Conservation (phyloP, 2,888 invertebrate genomes). For the Achlya flavicornis region DNA sequence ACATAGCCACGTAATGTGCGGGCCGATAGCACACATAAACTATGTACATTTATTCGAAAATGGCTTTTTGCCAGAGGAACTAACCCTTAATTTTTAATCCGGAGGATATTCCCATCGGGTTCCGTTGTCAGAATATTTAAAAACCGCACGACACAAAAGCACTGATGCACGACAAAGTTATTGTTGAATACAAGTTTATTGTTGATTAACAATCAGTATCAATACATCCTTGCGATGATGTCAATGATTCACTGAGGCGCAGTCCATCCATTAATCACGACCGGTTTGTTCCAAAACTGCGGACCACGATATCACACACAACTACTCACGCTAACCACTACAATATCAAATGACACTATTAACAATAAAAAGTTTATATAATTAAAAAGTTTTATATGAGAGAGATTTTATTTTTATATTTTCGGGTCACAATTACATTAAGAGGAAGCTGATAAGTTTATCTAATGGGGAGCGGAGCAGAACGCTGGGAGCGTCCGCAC, state of each 20-base stretch:
- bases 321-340: constrained; percentile 18
- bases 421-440: constrained; percentile 17
- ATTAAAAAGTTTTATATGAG: neutral
- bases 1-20: constrained; percentile 17
- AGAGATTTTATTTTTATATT: constrained; percentile 15
- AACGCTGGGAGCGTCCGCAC: constrained; percentile 47
- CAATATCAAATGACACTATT: constrained; percentile 11
- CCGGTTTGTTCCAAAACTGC: constrained; percentile 49
- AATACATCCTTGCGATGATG: constrained; percentile 56
- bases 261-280: constrained; percentile 51
- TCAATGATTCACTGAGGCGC: constrained; percentile 61
- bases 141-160: constrained; percentile 21
- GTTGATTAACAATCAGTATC: constrained; percentile 50
- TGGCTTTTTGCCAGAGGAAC: constrained; percentile 24
- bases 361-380: neutral
- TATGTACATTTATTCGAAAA: constrained; percentile 19
- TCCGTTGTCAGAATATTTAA: constrained; percentile 10
- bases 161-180: constrained; percentile 13
- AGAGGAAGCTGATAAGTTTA: constrained; percentile 36
- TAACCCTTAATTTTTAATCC: constrained; percentile 36
- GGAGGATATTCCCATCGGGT: constrained; percentile 21
- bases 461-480: constrained; percentile 37
- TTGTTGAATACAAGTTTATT: constrained; percentile 30
- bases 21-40: constrained; percentile 22
- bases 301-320: constrained; percentile 44